Evolutionary conservation across 2,888 invertebrate genomes (phyloP), one percentile per base, ranked within the genome.

Genomic region (Ferrisia virgata): DNA sequence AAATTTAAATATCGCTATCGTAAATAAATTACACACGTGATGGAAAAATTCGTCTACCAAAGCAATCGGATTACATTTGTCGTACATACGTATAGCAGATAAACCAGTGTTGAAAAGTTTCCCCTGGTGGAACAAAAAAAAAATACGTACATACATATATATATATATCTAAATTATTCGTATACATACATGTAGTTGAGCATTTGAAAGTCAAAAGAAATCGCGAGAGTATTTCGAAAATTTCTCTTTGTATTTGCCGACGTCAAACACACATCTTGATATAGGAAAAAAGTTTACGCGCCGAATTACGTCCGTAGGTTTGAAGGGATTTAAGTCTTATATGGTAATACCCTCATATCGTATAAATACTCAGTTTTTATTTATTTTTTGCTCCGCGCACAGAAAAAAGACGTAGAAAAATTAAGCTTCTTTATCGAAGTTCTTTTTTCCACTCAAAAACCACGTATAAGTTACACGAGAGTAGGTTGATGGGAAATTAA

Each of bases 61-160:
- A 28, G n/a, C 58, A 64, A 64, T 64, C 58, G 58, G 58, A 64
- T 64, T 64, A 64, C 58, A 64, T 64, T 64, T 64, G 58, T 64
- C 58, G 58, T 64, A 25, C 28, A 64, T 28, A 25, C 58, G 58
- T 64, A n/a, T n/a, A 28, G 2, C 58, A 64, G 58, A 64, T 64
- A 64, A 64, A 28, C 58, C 28, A 64, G 9, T 18, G 47, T 9
- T 28, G 58, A 64, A 64, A 64, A 64, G 58, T 64, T 64, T 64
- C 28, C n/a, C 4, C 11, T 39, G 6, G 39, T 25, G 22, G 28
- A 13, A 28, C 3, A 64, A 25, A 64, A 64, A 64, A 25, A n/a
- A n/a, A n/a, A n/a, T n/a, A n/a, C n/a, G n/a, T n/a, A n/a, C n/a
- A n/a, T n/a, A n/a, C n/a, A n/a, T n/a, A n/a, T n/a, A n/a, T n/a